Base-by-base conservation (phyloP, 2,113 vertebrate species). In the Gopherus evgoodei region DNA sequence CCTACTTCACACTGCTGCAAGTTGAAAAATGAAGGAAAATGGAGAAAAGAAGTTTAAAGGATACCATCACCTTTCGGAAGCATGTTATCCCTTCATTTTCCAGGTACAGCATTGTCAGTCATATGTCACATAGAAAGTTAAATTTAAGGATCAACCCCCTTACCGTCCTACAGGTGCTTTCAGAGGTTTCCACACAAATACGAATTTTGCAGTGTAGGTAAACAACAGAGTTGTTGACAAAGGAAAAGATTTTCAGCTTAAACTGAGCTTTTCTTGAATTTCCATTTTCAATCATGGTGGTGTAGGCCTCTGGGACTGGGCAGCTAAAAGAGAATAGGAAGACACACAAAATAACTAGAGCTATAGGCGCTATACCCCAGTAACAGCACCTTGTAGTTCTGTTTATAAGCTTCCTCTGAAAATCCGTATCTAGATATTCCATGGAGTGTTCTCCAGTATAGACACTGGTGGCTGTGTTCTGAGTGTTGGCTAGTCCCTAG, bases 121-220 rank as follows among this genome's bases (percentile, higher is more conserved):
- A 35, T 19, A 47, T 7, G 62, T 44, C 29, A 38, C 11, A n/a
- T 0, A 7, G 42, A 8, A 31, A 75, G 90, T 86, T 53, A 0
- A 76, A 11, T 5, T 17, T 11, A 72, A 1, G 3, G 22, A 44
- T 2, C 19, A 76, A 87, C 91, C 3, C 35, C 94, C 98, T 98
- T 97, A 99, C 99, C 0, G 98, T 98, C 59, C 96, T 98, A 93
- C 99, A 99, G 31, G 98, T 97, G 5, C 95, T 89, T 4, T 92
- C 95, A 0, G 95, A 97, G 1, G 78, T 94, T 94, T 98, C 98
- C 89, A 99, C 78, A 83, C 99, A 99, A 93, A 99, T 95, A 11
- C 97, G 98, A 14, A 99, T 98, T 88, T 97, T 97, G 97, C 99
- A 99, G 97, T 99, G 99, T 94, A 99, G 91, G 72, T 99, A 99